Percentiles rank a stretch among this genome's conserved stretches.
phyloP scores from a whole-genome alignment of 2,797 vertebrate genomes.

The Syndactyla subalaris region DNA sequence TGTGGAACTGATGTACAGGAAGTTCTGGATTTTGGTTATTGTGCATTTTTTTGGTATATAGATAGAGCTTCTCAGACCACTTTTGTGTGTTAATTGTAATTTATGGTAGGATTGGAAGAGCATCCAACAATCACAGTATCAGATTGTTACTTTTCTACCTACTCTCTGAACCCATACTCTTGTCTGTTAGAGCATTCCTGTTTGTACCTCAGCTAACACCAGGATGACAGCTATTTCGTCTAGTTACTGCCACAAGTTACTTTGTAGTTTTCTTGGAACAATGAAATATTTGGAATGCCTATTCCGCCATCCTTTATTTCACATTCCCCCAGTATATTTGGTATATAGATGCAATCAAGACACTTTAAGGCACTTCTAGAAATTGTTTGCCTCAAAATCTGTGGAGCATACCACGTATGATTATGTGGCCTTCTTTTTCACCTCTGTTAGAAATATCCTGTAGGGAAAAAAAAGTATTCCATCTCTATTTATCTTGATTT shows the following conservation, averaged over 20 bases:
- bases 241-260: background rate
- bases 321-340: background rate
- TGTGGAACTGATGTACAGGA: background rate
- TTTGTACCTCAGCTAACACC: background rate
- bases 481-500: background rate
- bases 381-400: background rate
- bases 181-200: background rate
- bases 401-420: background rate
- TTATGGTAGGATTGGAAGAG: background rate
- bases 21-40: too few relatives aligned
- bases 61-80: background rate
- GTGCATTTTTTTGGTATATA: background rate
- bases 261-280: background rate
- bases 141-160: background rate
- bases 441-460: background rate
- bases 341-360: background rate
- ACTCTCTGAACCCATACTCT: background rate
- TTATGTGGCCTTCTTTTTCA: background rate
- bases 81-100: background rate
- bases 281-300: background rate
- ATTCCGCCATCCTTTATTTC: background rate
- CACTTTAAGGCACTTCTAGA: background rate
- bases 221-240: background rate
- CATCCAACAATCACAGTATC: background rate
- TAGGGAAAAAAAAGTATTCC: background rate